Evolutionary conservation across 1,140 invertebrate species (phyloP).

Genomic region (Leptinotarsa defecta): DNA sequence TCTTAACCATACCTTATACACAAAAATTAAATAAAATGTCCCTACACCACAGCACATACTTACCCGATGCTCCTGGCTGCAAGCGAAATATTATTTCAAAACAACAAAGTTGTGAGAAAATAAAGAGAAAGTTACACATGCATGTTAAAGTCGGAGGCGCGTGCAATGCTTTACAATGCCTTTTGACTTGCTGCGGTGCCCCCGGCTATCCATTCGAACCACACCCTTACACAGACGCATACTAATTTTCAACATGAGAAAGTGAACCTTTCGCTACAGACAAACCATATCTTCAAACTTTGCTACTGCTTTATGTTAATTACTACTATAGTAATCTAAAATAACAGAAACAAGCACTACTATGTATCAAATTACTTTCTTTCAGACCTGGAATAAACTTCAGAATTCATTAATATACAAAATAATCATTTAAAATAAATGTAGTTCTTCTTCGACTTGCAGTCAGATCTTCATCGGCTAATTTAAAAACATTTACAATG

Average conservation of each 20-base stretch:
- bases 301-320: slow-evolving; percentile 9
- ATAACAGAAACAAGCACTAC: slow-evolving; percentile 19
- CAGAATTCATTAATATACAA: slow-evolving; percentile 23
- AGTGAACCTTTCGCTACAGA: background rate
- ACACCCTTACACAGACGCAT: slow-evolving; percentile 5
- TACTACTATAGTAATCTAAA: slow-evolving; percentile 13
- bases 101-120: slow-evolving; percentile 44
- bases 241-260: background rate
- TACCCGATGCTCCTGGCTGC: slow-evolving; percentile 48
- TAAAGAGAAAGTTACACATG: slow-evolving; percentile 36
- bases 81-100: slow-evolving; percentile 42
- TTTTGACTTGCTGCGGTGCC: slow-evolving; percentile 48
- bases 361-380: slow-evolving; percentile 14
- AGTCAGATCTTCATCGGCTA: slow-evolving; percentile 27
- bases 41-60: slow-evolving; percentile 48
- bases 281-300: slow-evolving; percentile 12
- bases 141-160: slow-evolving; percentile 47
- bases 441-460: slow-evolving; percentile 36
- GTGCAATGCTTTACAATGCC: slow-evolving; percentile 51
- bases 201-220: slow-evolving; percentile 27
- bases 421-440: slow-evolving; percentile 5
- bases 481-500: background rate
- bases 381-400: slow-evolving; percentile 41
- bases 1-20: background rate
- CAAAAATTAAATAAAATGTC: slow-evolving; percentile 21